These are phyloP conservation scores for Kryptopterus vitreolus DNA, from an alignment of 2,797 vertebrate species.

Conservation along the genomic window DNA sequence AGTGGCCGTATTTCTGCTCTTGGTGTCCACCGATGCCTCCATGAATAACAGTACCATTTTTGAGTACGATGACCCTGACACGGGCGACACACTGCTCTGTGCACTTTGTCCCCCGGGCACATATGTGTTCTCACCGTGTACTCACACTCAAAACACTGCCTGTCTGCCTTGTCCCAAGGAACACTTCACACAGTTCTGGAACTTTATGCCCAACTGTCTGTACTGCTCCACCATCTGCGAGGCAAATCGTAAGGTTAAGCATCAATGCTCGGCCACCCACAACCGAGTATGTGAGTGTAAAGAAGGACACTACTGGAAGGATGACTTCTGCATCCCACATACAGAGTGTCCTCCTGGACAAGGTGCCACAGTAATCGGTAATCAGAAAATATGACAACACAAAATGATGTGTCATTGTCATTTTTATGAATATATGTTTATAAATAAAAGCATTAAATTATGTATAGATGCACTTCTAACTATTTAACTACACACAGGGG, in stretches of 20 bases:
- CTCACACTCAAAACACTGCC: conserved; percentile 54
- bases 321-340: conserved; percentile 65
- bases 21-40: conserved; percentile 36
- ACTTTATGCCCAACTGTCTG: conserved; percentile 71
- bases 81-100: conserved; percentile 56
- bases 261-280: conserved; percentile 60
- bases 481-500: neutral
- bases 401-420: no score
- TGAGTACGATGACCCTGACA: conserved; percentile 33
- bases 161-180: conserved; percentile 56
- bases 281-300: conserved; percentile 73
- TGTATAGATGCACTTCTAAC: neutral
- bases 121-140: conserved; percentile 63
- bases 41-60: conserved; percentile 44
- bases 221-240: conserved; percentile 70
- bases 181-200: conserved; percentile 70
- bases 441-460: neutral
- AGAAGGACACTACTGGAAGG: conserved; percentile 59
- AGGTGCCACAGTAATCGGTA: conserved; percentile 66
- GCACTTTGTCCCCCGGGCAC: conserved; percentile 62
- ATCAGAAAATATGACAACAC: neutral
- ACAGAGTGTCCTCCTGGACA: conserved; percentile 58
- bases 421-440: neutral
- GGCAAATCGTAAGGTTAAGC: conserved; percentile 63
- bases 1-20: conserved; percentile 39